Evolutionary conservation across 1,140 invertebrate genomes (phyloP).

Genomic region (Anastatus disparis): DNA sequence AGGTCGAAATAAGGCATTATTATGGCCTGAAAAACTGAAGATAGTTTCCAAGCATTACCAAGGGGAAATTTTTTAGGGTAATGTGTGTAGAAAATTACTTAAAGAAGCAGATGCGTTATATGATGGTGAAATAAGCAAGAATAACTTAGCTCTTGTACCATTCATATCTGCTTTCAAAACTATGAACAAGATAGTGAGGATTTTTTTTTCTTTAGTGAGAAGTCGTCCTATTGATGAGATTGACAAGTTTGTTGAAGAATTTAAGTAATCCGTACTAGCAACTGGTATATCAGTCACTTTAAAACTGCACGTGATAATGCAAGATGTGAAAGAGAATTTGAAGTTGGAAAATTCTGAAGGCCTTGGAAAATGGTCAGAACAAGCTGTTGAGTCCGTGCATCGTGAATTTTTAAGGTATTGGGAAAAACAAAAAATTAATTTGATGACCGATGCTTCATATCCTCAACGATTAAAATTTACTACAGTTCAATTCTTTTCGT

Average conservation of each 20-base stretch:
- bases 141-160: not conserved
- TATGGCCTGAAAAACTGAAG: constrained; percentile 35
- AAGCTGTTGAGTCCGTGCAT: constrained; percentile 20
- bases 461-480: not conserved
- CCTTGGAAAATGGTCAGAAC: constrained; percentile 22
- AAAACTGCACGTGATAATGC: constrained; percentile 13
- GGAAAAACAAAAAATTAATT: not conserved
- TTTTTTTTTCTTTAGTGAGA: constrained; percentile 4
- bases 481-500: constrained; percentile 11
- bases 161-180: constrained; percentile 1
- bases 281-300: not conserved
- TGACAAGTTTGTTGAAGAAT: not conserved
- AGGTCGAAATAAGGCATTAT: constrained; percentile 18
- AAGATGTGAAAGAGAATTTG: not conserved
- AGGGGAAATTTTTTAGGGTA: constrained; percentile 34
- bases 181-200: constrained; percentile 8
- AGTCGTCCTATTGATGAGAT: not conserved
- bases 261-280: not conserved
- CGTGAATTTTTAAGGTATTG: constrained; percentile 14
- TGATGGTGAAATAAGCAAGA: constrained; percentile 9
- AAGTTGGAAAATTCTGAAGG: not conserved
- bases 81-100: constrained; percentile 33
- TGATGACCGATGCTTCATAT: not conserved
- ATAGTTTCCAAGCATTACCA: constrained; percentile 39
- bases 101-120: constrained; percentile 15